phyloP scores from a whole-genome alignment of 2,888 invertebrate genomes.

The Masnerella sp. region DNA sequence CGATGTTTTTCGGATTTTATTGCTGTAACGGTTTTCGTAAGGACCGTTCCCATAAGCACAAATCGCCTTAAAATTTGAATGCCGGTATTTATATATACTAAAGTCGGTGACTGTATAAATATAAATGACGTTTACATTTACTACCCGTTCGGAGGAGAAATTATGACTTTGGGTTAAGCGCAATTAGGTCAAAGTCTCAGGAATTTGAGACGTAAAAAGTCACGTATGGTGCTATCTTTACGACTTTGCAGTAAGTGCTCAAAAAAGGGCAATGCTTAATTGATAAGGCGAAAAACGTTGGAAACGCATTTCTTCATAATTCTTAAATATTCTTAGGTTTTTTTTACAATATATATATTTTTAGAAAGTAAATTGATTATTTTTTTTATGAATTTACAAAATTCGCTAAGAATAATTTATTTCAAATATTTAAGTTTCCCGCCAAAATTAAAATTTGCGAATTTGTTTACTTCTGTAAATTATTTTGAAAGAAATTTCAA shows the following conservation, averaged over 20 bases:
- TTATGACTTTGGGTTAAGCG: constrained; percentile 4
- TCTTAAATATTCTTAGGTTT: too few species aligned
- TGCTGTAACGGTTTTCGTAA: constrained; percentile 39
- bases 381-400: too few species aligned
- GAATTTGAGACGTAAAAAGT: constrained; percentile 4
- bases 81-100: constrained; percentile 4
- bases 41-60: constrained; percentile 32
- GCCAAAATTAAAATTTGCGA: too few species aligned
- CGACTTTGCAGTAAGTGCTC: neutral
- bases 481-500: too few species aligned
- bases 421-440: too few species aligned
- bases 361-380: too few species aligned
- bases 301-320: too few species aligned
- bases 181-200: constrained; percentile 32
- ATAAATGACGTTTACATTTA: constrained; percentile 27
- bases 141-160: constrained; percentile 18
- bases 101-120: constrained; percentile 2
- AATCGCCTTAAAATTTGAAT: constrained; percentile 37
- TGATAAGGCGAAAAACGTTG: too few species aligned
- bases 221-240: neutral
- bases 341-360: too few species aligned
- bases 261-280: too few species aligned
- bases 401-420: too few species aligned
- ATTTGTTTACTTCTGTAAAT: too few species aligned
- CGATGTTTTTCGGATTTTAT: constrained; percentile 38